Percentiles rank a stretch among this genome's conserved stretches.
phyloP scores from a whole-genome alignment of 2,113 vertebrate species.

The Addax nasomaculatus region DNA sequence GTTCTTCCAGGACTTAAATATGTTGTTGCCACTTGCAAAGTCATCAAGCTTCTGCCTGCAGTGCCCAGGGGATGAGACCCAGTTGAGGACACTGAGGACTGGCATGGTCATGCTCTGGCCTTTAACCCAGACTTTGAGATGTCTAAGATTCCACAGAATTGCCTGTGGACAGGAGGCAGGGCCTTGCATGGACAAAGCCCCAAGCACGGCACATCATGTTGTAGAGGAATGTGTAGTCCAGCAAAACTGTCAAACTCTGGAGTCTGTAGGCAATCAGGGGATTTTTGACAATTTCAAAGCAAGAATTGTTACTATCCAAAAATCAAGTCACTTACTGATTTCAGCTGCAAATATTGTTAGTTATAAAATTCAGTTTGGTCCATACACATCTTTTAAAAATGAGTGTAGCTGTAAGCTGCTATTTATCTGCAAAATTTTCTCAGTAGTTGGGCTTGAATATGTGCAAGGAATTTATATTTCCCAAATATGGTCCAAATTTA shows the following conservation, averaged over 20 bases:
- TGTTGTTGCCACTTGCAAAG: background rate
- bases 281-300: background rate
- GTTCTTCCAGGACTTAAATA: background rate
- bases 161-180: background rate
- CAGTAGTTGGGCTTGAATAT: background rate
- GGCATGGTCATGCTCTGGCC: fast-evolving
- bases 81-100: background rate
- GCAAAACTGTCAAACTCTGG: background rate
- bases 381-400: background rate
- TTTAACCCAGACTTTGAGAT: background rate
- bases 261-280: background rate
- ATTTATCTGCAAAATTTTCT: background rate
- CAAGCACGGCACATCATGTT: fast-evolving
- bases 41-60: background rate
- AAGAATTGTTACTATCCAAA: background rate
- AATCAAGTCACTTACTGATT: background rate
- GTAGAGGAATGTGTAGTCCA: no score
- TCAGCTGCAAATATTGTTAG: background rate
- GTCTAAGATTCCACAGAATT: fast-evolving
- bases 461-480: background rate
- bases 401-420: background rate
- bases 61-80: no score
- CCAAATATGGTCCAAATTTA: background rate
- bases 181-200: background rate
- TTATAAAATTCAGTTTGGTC: background rate